Percentiles rank a stretch among this genome's conserved stretches.
These are phyloP conservation scores for Alentia gelatinosa DNA, from an alignment of 2,888 invertebrate species.

Conservation along the genomic window DNA sequence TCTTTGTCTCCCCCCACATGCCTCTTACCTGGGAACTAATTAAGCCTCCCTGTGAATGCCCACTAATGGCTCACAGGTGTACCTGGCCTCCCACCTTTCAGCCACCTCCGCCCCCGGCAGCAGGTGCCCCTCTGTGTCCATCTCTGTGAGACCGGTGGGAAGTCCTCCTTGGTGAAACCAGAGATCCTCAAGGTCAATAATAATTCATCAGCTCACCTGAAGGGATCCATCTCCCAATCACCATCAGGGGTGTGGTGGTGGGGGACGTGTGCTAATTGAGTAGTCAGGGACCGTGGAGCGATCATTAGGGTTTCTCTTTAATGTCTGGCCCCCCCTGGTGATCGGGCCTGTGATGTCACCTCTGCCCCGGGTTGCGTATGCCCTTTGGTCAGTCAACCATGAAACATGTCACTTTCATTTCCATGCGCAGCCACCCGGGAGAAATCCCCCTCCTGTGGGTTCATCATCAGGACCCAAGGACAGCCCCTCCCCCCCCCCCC, in stretches of 20 bases:
- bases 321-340: not conserved
- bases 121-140: too few species aligned
- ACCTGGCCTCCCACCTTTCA: too few species aligned
- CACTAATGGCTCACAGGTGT: not conserved
- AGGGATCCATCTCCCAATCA: not conserved
- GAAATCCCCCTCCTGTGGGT: too few species aligned
- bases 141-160: too few species aligned
- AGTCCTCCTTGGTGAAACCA: not conserved
- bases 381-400: not conserved
- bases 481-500: too few species aligned
- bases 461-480: too few species aligned
- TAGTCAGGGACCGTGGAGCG: not conserved
- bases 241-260: not conserved
- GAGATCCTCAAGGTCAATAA: conserved; percentile 30
- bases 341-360: conserved; percentile 13
- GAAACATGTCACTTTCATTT: conserved; percentile 33
- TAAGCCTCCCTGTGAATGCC: not conserved
- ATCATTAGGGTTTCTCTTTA: conserved; percentile 41
- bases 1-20: not conserved
- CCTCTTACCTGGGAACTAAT: not conserved
- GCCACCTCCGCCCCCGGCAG: too few species aligned
- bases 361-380: not conserved
- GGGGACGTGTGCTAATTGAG: not conserved
- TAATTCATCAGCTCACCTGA: conserved; percentile 7
- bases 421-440: too few species aligned